Evolutionary conservation across 1,140 invertebrate species (phyloP), one percentile per base, ranked within the genome.

Genomic region (Stratiolaelaps scimitus): DNA sequence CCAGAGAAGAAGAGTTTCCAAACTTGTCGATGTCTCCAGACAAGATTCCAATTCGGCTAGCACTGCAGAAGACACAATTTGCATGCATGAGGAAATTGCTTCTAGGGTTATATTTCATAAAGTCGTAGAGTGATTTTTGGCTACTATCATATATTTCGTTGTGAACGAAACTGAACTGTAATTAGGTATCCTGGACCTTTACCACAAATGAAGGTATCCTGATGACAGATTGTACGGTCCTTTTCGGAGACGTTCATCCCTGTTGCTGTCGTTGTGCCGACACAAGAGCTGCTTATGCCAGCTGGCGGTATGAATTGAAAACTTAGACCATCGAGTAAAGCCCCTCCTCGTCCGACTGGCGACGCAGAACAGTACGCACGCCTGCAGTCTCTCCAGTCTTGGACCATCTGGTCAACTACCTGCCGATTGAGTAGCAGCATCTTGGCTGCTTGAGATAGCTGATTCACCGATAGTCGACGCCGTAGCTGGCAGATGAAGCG

Each of bases 381-480:
- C 23, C 53, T 60, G 29, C 78, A 80, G 71, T 83, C 81, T 47
- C 53, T 60, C 65, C 78, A 80, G 72, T 83, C 81, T 47, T 78
- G 75, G 20, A 81, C 70, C 80, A 83, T 81, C 72, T 82, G 79
- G 43, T 74, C 75, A 30, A 81, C 80, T 70, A 82, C 77, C 67
- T 80, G 77, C 19, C 77, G 73, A 67, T 82, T 80, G 69, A 79
- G 77, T 7, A 83, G 73, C 17, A 82, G 79, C 68, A 80, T 79
- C 20, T 80, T 72, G 7, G 80, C 79, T 40, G 82, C 80, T 72
- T 82, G 80, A 40, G 81, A 80, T 70, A 83, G 72, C 71, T 84
- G 82, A 69, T 82, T 82, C 5, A 84, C 72, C 2, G 80, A 81
- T 15, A 80, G 82, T 73, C 82, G 81, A 30, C 82, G 74, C 4